Evolutionary conservation across 2,888 invertebrate species (phyloP).

Genomic region (Caenorhabditis becei): DNA sequence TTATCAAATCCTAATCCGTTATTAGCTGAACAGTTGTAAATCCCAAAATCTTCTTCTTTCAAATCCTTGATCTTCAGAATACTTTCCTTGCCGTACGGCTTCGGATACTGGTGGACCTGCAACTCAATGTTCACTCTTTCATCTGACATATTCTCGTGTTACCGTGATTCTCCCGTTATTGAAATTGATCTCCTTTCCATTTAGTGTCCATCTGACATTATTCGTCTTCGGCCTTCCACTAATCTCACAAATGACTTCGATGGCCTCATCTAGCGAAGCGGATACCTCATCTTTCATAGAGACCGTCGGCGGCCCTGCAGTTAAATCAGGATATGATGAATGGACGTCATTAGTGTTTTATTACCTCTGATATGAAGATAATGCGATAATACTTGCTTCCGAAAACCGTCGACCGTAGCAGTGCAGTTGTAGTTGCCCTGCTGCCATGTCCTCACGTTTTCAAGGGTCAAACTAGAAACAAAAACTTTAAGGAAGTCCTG

Average conservation of each 20-base stretch:
- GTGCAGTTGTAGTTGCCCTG: slow-evolving; percentile 79
- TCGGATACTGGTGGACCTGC: slow-evolving; percentile 74
- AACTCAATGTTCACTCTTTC: slow-evolving; percentile 3
- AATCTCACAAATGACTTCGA: slow-evolving; percentile 70
- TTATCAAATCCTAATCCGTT: slow-evolving; percentile 76
- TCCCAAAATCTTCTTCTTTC: slow-evolving; percentile 76
- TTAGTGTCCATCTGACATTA: slow-evolving; percentile 73
- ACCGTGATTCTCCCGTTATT: slow-evolving; percentile 72
- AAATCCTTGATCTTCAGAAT: slow-evolving; percentile 75
- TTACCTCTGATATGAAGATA: slow-evolving; percentile 77
- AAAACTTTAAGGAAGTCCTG: too few species aligned
- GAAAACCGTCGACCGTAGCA: slow-evolving; percentile 76
- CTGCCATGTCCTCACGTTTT: slow-evolving; percentile 75
- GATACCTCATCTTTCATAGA: slow-evolving; percentile 57
- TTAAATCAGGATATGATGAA: neutral
- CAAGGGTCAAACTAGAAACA: slow-evolving; percentile 69
- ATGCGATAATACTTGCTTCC: slow-evolving; percentile 69
- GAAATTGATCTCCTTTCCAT: slow-evolving; percentile 74
- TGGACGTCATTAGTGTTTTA: neutral
- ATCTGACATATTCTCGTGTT: neutral
- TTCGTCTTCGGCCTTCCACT: slow-evolving; percentile 75
- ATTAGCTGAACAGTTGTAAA: slow-evolving; percentile 81
- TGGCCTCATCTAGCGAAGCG: slow-evolving; percentile 64
- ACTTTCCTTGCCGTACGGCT: slow-evolving; percentile 77
- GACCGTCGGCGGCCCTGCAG: slow-evolving; percentile 72